Conservation (phyloP, 2,113 vertebrate species). For the Grammomys dolichurus region DNA sequence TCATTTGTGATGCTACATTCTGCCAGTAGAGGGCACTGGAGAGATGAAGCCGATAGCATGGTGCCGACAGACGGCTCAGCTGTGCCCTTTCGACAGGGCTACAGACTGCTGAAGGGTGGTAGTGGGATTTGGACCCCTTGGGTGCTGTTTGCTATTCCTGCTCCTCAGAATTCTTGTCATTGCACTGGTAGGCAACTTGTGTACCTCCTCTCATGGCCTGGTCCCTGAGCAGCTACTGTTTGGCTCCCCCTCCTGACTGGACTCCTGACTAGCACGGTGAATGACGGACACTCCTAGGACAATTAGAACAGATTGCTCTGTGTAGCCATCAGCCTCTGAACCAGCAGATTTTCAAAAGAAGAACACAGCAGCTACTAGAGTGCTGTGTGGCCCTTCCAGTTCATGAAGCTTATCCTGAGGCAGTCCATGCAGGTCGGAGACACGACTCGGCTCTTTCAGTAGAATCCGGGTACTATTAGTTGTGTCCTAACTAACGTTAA, state of each 20-base stretch:
- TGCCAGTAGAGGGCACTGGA: background rate
- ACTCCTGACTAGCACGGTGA: background rate
- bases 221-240: background rate
- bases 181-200: background rate
- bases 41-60: background rate
- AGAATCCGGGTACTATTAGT: background rate
- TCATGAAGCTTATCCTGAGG: background rate
- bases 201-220: background rate
- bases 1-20: no score
- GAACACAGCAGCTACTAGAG: background rate
- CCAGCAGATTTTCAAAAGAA: background rate
- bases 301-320: background rate
- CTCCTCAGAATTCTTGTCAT: background rate
- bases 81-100: background rate
- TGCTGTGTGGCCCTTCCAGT: background rate
- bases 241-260: background rate
- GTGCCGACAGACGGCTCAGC: accelerated
- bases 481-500: background rate
- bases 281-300: background rate
- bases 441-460: background rate
- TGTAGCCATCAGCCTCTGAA: background rate
- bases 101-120: background rate
- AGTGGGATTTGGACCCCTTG: background rate
- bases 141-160: background rate
- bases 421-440: background rate